Conservation (phyloP, 2,797 vertebrate species). For the Chaenodraco wilsoni region DNA sequence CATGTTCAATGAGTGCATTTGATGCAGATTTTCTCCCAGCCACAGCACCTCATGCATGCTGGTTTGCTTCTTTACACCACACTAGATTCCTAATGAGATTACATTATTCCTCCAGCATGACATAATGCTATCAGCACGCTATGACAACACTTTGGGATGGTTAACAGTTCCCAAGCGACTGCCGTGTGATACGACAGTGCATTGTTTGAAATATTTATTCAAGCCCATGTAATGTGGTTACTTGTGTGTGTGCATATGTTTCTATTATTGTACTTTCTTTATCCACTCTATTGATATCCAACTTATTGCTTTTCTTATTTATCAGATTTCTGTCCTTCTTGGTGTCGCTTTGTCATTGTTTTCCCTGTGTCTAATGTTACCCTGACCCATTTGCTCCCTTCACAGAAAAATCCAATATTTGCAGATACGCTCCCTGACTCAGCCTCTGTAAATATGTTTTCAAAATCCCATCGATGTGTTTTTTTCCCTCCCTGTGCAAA, state of each 20-base stretch:
- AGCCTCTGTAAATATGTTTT: constrained; percentile 78
- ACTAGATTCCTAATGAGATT: constrained; percentile 24
- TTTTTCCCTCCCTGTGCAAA: constrained; percentile 62
- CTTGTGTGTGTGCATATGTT: constrained; percentile 14
- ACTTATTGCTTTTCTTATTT: constrained; percentile 70
- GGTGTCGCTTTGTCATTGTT: constrained; percentile 64
- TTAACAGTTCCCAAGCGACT: constrained; percentile 4
- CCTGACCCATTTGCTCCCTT: constrained; percentile 76
- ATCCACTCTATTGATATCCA: constrained; percentile 58
- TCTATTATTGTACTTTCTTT: constrained; percentile 47
- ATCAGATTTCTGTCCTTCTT: constrained; percentile 51
- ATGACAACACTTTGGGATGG: constrained; percentile 12
- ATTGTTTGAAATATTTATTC: constrained; percentile 27
- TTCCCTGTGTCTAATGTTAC: constrained; percentile 71
- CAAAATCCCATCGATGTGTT: constrained; percentile 74
- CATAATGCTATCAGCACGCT: constrained; percentile 15
- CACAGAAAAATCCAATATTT: constrained; percentile 78
- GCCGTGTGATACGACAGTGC: constrained; percentile 11
- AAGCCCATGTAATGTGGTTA: constrained; percentile 21
- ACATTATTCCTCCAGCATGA: constrained; percentile 17
- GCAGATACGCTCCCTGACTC: constrained; percentile 71
- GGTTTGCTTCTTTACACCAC: constrained; percentile 2
- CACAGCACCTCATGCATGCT: neutral
- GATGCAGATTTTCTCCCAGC: neutral
- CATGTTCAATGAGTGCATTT: too few relatives aligned